Conservation (phyloP, 1,140 invertebrate species). For the Drosophila parvula region DNA sequence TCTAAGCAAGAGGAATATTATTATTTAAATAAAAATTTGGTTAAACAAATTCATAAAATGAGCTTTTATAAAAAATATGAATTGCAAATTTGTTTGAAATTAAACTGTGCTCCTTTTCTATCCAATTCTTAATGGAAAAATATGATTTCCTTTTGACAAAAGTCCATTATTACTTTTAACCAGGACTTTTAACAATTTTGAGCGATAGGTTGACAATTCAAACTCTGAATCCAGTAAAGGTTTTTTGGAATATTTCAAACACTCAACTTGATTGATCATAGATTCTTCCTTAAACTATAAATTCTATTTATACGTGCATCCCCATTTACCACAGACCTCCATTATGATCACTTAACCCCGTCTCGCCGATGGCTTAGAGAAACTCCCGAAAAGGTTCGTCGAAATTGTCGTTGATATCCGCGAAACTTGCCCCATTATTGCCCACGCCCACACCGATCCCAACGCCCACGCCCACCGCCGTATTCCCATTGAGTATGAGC, state of each 20-base stretch:
- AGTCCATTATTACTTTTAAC: not conserved
- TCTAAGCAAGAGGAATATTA: no score
- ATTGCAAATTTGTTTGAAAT: not conserved
- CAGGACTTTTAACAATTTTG: not conserved
- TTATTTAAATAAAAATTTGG: not conserved
- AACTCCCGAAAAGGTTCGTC: slow-evolving; percentile 81
- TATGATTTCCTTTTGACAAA: not conserved
- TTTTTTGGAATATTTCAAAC: not conserved
- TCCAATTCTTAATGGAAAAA: not conserved
- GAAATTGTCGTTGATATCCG: slow-evolving; percentile 78
- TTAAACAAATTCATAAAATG: not conserved
- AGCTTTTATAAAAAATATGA: not conserved
- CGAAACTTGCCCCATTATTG: slow-evolving; percentile 42
- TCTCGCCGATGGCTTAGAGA: slow-evolving; percentile 48
- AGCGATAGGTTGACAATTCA: not conserved
- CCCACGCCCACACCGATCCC: slow-evolving; percentile 20
- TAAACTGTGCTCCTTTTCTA: not conserved
- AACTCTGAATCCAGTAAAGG: not conserved
- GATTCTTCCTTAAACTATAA: not conserved
- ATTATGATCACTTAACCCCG: slow-evolving; percentile 34
- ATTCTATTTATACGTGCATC: slow-evolving; percentile 3
- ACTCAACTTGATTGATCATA: not conserved
- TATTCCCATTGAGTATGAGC: slow-evolving; percentile 66
- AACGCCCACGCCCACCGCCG: slow-evolving; percentile 41
- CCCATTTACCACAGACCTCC: not conserved